phyloP scores from a whole-genome alignment of 2,797 vertebrate species.

The Picus viridis region DNA sequence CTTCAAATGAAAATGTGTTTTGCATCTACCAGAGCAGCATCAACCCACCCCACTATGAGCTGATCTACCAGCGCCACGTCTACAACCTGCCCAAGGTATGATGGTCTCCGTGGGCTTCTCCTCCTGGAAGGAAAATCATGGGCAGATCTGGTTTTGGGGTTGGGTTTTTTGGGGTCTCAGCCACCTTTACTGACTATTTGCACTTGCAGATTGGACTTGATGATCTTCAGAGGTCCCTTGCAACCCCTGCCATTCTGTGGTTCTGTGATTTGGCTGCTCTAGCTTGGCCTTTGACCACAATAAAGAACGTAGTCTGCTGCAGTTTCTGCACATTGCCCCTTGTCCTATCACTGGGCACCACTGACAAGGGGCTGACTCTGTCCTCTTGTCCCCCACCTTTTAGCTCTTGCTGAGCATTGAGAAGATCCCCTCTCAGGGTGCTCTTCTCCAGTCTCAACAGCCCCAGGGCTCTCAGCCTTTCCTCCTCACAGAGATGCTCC shows the following conservation, averaged over 20 bases:
- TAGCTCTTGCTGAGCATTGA: too few species aligned
- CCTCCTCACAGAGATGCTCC: too few species aligned
- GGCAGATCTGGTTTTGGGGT: rapidly evolving
- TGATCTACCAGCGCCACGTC: slow-evolving; percentile 92
- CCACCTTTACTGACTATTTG: not conserved
- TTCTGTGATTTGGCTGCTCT: too few species aligned
- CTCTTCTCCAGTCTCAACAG: too few species aligned
- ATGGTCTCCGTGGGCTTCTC: rapidly evolving
- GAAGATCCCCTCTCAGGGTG: too few species aligned
- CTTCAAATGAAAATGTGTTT: slow-evolving; percentile 92
- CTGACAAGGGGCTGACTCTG: too few species aligned
- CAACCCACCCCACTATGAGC: slow-evolving; percentile 94
- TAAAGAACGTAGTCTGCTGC: rapidly evolving
- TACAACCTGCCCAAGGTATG: slow-evolving; percentile 95
- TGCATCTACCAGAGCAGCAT: slow-evolving; percentile 94
- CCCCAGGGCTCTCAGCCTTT: too few species aligned
- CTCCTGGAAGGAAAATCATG: not conserved
- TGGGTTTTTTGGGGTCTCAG: not conserved
- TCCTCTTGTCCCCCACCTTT: too few species aligned
- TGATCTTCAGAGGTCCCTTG: too few species aligned
- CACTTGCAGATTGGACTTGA: not conserved
- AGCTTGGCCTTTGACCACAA: not conserved
- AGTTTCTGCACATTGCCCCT: too few species aligned
- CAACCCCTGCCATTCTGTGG: too few species aligned
- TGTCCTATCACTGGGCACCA: too few species aligned